Evolutionary conservation across 2,888 invertebrate genomes (phyloP), one percentile per base, ranked within the genome.

Genomic region (Endotricha flammealis): DNA sequence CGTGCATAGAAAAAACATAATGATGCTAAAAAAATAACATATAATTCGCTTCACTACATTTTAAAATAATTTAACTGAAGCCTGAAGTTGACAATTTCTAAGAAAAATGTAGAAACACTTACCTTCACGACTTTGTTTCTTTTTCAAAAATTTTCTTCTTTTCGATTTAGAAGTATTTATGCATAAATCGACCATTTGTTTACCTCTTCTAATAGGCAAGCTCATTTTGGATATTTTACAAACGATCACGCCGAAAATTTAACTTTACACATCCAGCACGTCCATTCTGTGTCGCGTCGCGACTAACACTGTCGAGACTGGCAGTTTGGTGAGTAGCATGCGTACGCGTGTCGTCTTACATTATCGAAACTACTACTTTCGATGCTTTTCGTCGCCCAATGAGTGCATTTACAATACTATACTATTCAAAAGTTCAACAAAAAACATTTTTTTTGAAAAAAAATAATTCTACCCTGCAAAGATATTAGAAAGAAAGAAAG

Each of bases 121-220:
- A 28, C 28, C 14, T 28, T 27, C 17, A 34, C 28, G 27, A 17
- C 34, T 17, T 28, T 27, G 10, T 33, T 27, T 33, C 27, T 27
- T 33, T 11, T 27, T 33, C n/a, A n/a, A n/a, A n/a, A n/a, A n/a
- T n/a, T n/a, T n/a, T n/a, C n/a, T n/a, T n/a, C n/a, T n/a, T n/a
- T n/a, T n/a, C n/a, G n/a, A n/a, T n/a, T n/a, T n/a, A n/a, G n/a
- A n/a, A n/a, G n/a, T n/a, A n/a, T n/a, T n/a, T n/a, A n/a, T n/a
- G n/a, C n/a, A n/a, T n/a, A n/a, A n/a, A 27, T 33, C 14, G 14
- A 33, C 14, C 33, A 33, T 33, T 25, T n/a, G 25, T 27, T 12
- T 22, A 14, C 34, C 34, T 34, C 34, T 34, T 27, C 34, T 27
- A 28, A n/a, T n/a, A n/a, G n/a, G n/a, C n/a, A n/a, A n/a, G n/a